These are phyloP conservation scores for Gobiocypris rarus DNA, from an alignment of 2,113 vertebrate genomes.

Conservation along the genomic window DNA sequence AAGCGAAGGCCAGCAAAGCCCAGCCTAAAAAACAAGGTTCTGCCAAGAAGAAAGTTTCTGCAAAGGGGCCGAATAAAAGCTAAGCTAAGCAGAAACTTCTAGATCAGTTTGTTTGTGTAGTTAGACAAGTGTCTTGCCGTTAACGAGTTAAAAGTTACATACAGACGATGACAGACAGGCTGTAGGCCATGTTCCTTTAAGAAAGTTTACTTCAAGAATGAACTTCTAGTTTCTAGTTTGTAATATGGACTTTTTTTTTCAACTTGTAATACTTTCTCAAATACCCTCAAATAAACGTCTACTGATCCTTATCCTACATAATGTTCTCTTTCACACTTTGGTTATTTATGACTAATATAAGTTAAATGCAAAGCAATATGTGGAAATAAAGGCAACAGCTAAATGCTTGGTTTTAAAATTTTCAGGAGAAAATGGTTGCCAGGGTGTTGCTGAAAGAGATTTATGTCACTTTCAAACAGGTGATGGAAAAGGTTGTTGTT, in stretches of 20 bases:
- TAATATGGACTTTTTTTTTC: slow-evolving; percentile 4
- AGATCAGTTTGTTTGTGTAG: background rate
- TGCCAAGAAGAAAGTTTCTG: slow-evolving; percentile 49
- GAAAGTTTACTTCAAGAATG: slow-evolving; percentile 1
- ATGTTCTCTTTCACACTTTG: background rate
- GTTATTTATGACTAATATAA: background rate
- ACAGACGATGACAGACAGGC: background rate
- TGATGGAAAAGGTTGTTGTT: slow-evolving; percentile 92
- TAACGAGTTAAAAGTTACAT: background rate
- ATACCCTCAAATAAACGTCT: slow-evolving; percentile 42
- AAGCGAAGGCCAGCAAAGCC: slow-evolving; percentile 29
- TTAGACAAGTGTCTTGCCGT: slow-evolving; percentile 29
- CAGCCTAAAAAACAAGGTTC: slow-evolving; percentile 49
- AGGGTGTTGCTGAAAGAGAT: slow-evolving; percentile 79
- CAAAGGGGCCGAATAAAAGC: slow-evolving; percentile 47
- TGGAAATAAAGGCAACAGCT: too few species aligned
- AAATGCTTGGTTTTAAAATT: background rate
- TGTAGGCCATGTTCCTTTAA: background rate
- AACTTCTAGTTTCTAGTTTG: background rate
- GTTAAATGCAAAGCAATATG: too few species aligned
- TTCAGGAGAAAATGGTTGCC: too few species aligned
- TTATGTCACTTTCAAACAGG: slow-evolving; percentile 89
- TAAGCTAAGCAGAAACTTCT: slow-evolving; percentile 37
- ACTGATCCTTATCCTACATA: background rate
- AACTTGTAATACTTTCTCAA: slow-evolving; percentile 28